phyloP scores from a whole-genome alignment of 37 sponge, comb jelly and placozoan species.

The Theonella swinhoei region DNA sequence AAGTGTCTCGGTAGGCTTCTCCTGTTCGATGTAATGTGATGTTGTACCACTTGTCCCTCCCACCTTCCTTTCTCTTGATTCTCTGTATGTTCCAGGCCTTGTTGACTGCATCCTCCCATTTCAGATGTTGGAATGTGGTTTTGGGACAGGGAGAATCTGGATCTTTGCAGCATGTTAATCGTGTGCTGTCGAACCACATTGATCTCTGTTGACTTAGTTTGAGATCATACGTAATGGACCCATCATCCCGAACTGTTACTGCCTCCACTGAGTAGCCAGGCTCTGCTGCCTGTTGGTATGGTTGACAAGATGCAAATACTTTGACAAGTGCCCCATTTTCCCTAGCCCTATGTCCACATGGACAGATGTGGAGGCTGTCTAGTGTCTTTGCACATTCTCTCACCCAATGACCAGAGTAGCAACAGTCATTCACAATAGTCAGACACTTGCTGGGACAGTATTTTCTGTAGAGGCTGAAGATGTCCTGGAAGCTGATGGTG shows the following conservation, averaged over 20 bases:
- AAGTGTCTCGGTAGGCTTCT: background rate
- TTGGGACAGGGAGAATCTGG: background rate
- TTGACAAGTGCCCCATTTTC: slow-evolving; percentile 41
- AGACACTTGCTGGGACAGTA: slow-evolving; percentile 36
- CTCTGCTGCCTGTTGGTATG: slow-evolving; percentile 20
- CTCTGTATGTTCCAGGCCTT: background rate
- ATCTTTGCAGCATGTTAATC: background rate
- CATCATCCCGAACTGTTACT: background rate
- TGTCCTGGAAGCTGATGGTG: slow-evolving; percentile 29
- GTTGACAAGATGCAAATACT: slow-evolving; percentile 48
- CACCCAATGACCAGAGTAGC: slow-evolving; percentile 49
- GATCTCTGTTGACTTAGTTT: background rate
- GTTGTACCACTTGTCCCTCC: background rate
- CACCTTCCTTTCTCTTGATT: background rate
- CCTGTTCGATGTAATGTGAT: background rate
- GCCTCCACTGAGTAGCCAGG: background rate
- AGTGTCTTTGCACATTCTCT: slow-evolving; percentile 5
- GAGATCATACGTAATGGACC: background rate
- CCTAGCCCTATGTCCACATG: slow-evolving; percentile 57
- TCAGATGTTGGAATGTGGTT: background rate
- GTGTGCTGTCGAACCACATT: background rate
- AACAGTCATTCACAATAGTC: slow-evolving; percentile 41
- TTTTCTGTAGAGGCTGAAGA: slow-evolving; percentile 44
- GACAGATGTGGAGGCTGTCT: slow-evolving; percentile 21
- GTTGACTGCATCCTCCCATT: background rate